Evolutionary conservation across 2,113 vertebrate species (phyloP).

Genomic region (Gambusia holbrooki): DNA sequence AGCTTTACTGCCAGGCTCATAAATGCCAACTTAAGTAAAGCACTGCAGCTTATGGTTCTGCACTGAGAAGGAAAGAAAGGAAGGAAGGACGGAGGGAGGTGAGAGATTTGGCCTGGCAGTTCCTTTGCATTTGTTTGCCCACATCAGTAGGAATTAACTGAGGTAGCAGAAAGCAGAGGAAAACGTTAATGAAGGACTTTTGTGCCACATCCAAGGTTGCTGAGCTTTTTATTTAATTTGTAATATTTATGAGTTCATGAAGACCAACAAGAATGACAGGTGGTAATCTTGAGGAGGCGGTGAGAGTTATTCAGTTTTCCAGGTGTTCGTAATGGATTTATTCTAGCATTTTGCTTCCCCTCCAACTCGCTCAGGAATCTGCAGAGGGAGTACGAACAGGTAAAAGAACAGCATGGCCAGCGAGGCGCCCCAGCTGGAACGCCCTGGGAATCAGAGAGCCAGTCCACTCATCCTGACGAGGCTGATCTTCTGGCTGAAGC

Average conservation of each 20-base stretch:
- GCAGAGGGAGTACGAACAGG: conserved; percentile 91
- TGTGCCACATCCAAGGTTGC: conserved; percentile 8
- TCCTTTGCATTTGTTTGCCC: conserved; percentile 46
- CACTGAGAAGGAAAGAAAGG: conserved; percentile 12
- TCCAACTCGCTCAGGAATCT: conserved; percentile 78
- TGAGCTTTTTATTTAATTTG: conserved; percentile 6
- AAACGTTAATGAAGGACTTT: conserved; percentile 31
- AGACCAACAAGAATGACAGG: background rate
- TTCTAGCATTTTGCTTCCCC: background rate
- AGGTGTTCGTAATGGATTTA: background rate
- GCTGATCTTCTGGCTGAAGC: conserved; percentile 87
- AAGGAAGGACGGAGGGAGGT: background rate
- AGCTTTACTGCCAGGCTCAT: conserved; percentile 53
- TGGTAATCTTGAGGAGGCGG: background rate
- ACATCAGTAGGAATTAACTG: conserved; percentile 42
- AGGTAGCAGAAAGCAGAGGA: conserved; percentile 29
- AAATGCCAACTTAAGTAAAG: conserved; percentile 64
- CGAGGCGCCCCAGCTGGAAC: conserved; percentile 72
- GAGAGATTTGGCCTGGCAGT: conserved; percentile 14
- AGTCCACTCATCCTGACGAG: conserved; percentile 68
- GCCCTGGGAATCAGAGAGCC: conserved; percentile 76
- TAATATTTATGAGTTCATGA: background rate
- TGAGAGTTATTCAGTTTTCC: background rate
- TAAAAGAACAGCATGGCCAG: conserved; percentile 89
- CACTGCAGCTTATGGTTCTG: conserved; percentile 49